Percentiles rank a stretch among this genome's conserved stretches.
phyloP scores from a whole-genome alignment of 2,113 vertebrate species.

The Chloropsis hardwickii region DNA sequence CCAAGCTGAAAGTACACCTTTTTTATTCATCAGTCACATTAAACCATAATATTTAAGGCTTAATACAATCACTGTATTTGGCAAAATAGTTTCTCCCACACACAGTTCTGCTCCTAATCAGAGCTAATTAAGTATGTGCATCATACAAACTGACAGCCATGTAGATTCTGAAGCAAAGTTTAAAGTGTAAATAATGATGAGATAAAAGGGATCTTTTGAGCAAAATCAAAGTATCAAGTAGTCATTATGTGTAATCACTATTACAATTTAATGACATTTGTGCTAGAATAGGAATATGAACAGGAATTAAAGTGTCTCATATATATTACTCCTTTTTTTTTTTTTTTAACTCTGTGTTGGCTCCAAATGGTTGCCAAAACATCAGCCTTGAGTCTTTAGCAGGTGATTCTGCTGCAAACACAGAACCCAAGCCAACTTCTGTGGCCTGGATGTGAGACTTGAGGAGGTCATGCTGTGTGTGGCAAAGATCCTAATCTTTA shows the following conservation, averaged over 20 bases:
- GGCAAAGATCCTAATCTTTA: not conserved
- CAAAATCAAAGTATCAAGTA: conserved; percentile 65
- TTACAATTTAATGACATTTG: conserved; percentile 58
- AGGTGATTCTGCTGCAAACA: not conserved
- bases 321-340: not conserved
- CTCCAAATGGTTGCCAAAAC: not conserved
- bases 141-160: conserved; percentile 55
- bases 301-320: not conserved
- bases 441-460: not conserved
- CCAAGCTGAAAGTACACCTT: not conserved
- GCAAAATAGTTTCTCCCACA: conserved; percentile 51
- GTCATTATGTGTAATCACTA: conserved; percentile 65
- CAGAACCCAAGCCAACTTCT: not conserved
- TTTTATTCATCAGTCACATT: conserved; percentile 13
- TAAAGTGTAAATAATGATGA: conserved; percentile 62
- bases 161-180: conserved; percentile 44
- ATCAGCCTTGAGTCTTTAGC: not conserved
- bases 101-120: conserved; percentile 31
- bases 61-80: conserved; percentile 47
- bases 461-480: not conserved
- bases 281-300: not conserved
- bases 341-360: not conserved
- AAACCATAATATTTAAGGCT: conserved; percentile 55
- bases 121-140: conserved; percentile 59
- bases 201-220: conserved; percentile 58